These are phyloP conservation scores for Myotis yumanensis DNA, from an alignment of 2,113 vertebrate species.

Conservation along the genomic window DNA sequence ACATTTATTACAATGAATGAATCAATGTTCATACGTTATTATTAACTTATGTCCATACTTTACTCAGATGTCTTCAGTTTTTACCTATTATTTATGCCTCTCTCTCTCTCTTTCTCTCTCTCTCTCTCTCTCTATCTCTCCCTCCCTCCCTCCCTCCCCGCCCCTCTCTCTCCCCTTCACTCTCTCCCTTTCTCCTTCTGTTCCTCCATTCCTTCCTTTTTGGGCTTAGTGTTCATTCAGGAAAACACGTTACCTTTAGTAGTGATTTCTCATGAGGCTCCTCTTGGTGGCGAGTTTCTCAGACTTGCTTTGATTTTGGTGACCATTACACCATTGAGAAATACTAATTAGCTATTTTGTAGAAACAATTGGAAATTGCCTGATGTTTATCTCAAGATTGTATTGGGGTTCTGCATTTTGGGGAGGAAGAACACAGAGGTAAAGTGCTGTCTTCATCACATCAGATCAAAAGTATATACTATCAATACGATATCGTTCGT, in stretches of 20 bases:
- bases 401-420: background rate
- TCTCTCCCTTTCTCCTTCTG: accelerated
- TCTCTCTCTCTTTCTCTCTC: too few relatives aligned
- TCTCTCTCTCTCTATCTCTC: accelerated
- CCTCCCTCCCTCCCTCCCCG: accelerated
- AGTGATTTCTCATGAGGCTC: background rate
- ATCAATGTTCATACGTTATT: background rate
- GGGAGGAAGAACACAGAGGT: background rate
- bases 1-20: background rate
- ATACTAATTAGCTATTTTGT: background rate
- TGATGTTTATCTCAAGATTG: background rate
- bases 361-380: background rate
- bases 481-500: accelerated
- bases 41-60: background rate
- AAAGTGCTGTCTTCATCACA: background rate
- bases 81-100: background rate
- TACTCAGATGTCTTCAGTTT: background rate
- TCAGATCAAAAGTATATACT: background rate
- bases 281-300: background rate
- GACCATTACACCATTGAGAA: background rate
- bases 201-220: background rate
- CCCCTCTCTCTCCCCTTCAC: accelerated
- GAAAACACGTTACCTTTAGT: background rate
- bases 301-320: background rate
- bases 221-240: background rate